These are phyloP conservation scores for Hedychridium roseum DNA, from an alignment of 2,888 invertebrate species.

Conservation along the genomic window DNA sequence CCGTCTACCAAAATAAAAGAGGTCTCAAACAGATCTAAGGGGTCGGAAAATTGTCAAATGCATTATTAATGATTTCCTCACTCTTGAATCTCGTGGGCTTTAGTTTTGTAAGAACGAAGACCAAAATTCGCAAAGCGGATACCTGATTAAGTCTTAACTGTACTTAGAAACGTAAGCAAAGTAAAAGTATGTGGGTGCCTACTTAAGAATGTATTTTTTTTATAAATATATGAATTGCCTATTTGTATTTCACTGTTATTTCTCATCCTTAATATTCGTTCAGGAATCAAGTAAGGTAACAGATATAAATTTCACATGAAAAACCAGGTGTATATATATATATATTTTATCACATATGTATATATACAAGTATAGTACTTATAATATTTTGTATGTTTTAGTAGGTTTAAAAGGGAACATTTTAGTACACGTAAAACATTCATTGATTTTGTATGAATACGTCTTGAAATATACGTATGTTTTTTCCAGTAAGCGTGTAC, in stretches of 20 bases:
- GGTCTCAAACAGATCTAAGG: no score
- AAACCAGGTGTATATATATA: constrained; percentile 51
- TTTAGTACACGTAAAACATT: constrained; percentile 55
- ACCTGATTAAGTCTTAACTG: no score
- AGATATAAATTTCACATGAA: constrained; percentile 42
- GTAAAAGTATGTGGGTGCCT: constrained; percentile 4
- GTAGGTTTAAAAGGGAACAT: constrained; percentile 54
- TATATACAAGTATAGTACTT: constrained; percentile 55
- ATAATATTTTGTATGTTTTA: constrained; percentile 55
- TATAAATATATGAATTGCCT: constrained; percentile 26
- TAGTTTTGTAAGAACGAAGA: no score
- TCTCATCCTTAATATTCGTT: no score
- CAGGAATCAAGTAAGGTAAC: constrained; percentile 30
- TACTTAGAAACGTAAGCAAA: no score
- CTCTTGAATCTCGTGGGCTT: no score
- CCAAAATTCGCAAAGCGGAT: no score
- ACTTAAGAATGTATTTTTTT: constrained; percentile 8
- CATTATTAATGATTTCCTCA: no score
- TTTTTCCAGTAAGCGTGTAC: constrained; percentile 42
- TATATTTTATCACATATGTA: constrained; percentile 55
- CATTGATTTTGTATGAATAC: constrained; percentile 49
- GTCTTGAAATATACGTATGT: constrained; percentile 43
- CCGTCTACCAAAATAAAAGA: no score
- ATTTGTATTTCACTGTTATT: no score
- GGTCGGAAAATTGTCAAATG: no score